Percentiles rank a stretch among this genome's conserved stretches.
Evolutionary conservation across 2,888 invertebrate species (phyloP).

Genomic region (Drosophila mercatorum): DNA sequence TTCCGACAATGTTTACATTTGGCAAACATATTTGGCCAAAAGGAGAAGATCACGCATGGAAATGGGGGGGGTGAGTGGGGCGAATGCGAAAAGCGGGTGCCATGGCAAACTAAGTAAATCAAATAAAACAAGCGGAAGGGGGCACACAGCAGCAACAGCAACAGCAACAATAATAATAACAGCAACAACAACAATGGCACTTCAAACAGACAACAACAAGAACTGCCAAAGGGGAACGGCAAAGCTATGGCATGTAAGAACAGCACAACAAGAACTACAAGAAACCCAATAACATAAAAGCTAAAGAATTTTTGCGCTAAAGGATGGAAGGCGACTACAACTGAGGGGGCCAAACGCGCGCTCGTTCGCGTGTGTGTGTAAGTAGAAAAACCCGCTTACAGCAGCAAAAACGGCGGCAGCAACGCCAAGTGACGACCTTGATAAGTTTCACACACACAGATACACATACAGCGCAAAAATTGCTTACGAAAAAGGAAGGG

Average conservation of each 20-base stretch:
- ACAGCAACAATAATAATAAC: slow-evolving; percentile 15
- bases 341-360: slow-evolving; percentile 18
- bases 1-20: slow-evolving; percentile 60
- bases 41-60: background rate
- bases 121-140: slow-evolving; percentile 45
- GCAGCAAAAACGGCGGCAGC: slow-evolving; percentile 64
- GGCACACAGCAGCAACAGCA: background rate
- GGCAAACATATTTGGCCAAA: slow-evolving; percentile 34
- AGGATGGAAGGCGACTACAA: slow-evolving; percentile 70
- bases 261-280: slow-evolving; percentile 35
- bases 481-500: slow-evolving; percentile 61
- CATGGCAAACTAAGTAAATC: slow-evolving; percentile 60
- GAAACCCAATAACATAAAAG: slow-evolving; percentile 81
- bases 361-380: slow-evolving; percentile 40
- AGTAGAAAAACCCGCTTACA: slow-evolving; percentile 81
- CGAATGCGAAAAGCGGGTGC: slow-evolving; percentile 10
- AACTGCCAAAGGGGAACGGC: slow-evolving; percentile 27
- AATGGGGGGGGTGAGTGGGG: background rate
- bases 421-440: slow-evolving; percentile 83
- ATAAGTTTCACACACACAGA: slow-evolving; percentile 73
- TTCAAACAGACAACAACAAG: slow-evolving; percentile 52
- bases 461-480: slow-evolving; percentile 27
- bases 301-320: slow-evolving; percentile 76
- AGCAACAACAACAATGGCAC: slow-evolving; percentile 37
- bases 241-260: slow-evolving; percentile 20